Base-by-base conservation (phyloP, 2,888 invertebrate species). In the Antheraea yamamai region DNA sequence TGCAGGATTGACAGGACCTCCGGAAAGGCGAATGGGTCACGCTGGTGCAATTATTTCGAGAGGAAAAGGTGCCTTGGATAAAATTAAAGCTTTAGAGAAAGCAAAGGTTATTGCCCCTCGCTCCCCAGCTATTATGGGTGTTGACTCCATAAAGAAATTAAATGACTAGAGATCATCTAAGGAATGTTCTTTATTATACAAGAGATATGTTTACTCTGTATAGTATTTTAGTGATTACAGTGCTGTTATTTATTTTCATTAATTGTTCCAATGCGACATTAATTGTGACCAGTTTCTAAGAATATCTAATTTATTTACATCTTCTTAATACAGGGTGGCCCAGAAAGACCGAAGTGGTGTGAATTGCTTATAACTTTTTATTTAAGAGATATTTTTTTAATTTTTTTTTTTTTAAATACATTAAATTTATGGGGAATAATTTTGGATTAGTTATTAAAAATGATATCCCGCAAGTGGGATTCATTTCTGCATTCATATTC, bases 11-110 rank as follows among this genome's bases (percentile, higher is more conserved):
- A 99, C 99, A 18, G 99, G 99, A 20, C 99, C 99, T 26, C 99
- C 99, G 71, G 99, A 99, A 75, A 96, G 99, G 85, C 96, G 99
- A 88, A 99, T 99, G 99, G 99, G 99, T 70, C 99, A 99, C 91
- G 99, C 99, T 77, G 99, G 99, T 81, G 99, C 99, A 80, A 99
- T 99, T 86, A 99, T 99, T 89, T 98, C 99, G 1, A 99, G 99
- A 26, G 99, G 99, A 73, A 99, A 99, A 79, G 99, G 99, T 75
- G 99, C 99, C 76, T 97, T 98, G 94, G 99, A 99, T 89, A 99
- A 99, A 95, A 99, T 99, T 81, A 97, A 98, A 85, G 99, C 99
- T 76, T 95, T 99, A 78, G 97, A 98, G 94, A 97, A 97, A 76
- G 99, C 99, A 80, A 98, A 98, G 83, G 99, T 99, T 39, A 97